phyloP scores from a whole-genome alignment of 1,140 invertebrate species.

The Andrena cerasifolii region DNA sequence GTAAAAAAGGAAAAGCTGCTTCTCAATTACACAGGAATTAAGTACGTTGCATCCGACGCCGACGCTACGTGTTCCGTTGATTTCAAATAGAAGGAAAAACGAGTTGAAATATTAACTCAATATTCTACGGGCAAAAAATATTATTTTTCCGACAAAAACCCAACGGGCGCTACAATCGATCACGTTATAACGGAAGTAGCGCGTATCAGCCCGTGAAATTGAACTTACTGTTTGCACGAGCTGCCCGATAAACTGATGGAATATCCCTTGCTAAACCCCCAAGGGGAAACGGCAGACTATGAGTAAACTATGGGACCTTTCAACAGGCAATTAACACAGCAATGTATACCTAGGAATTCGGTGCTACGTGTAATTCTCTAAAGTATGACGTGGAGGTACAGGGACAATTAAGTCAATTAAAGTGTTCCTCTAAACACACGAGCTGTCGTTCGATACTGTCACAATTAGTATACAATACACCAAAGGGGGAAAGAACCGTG shows the following conservation, averaged over 20 bases:
- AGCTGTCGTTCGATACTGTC: neutral
- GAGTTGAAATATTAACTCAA: neutral
- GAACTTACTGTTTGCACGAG: slow-evolving; percentile 43
- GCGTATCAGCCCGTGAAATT: slow-evolving; percentile 32
- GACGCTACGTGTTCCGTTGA: too few relatives aligned
- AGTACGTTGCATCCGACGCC: neutral
- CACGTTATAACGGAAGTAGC: neutral
- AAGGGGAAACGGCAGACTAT: slow-evolving; percentile 22
- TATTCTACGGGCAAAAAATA: neutral
- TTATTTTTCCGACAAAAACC: slow-evolving; percentile 3
- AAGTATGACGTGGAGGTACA: slow-evolving; percentile 12
- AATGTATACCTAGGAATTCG: slow-evolving; percentile 33
- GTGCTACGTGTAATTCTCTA: slow-evolving; percentile 41
- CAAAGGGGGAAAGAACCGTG: slow-evolving; percentile 21
- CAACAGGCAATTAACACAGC: slow-evolving; percentile 50
- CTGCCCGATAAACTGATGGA: slow-evolving; percentile 35
- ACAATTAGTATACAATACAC: slow-evolving; percentile 33
- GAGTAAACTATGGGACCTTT: slow-evolving; percentile 41
- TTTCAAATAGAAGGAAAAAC: neutral
- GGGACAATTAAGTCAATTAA: slow-evolving; percentile 23
- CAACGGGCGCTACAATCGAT: neutral
- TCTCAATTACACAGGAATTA: neutral
- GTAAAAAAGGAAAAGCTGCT: neutral
- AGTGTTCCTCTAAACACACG: slow-evolving; percentile 23
- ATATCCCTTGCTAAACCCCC: slow-evolving; percentile 40